Conservation (phyloP, 2,113 vertebrate genomes). For the Guaruba guarouba region DNA sequence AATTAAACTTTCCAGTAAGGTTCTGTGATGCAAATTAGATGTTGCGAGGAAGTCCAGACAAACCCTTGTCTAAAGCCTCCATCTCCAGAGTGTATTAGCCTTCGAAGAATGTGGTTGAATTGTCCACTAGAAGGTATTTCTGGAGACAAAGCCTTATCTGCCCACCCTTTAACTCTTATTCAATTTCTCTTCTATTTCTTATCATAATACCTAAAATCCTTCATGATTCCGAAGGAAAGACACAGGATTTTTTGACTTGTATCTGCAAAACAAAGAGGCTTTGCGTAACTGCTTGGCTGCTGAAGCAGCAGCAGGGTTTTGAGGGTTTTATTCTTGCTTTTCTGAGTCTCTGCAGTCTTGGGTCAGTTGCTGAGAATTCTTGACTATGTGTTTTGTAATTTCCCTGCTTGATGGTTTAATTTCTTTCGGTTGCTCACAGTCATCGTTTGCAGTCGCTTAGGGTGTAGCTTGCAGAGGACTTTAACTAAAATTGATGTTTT, state of each 20-base stretch:
- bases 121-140: neutral
- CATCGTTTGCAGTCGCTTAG: neutral
- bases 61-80: neutral
- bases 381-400: neutral
- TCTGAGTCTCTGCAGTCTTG: neutral
- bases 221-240: neutral
- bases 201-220: neutral
- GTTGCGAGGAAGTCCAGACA: neutral
- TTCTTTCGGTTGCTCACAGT: neutral
- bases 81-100: neutral
- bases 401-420: neutral
- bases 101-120: neutral
- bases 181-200: neutral
- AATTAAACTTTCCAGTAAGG: neutral
- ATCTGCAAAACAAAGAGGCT: neutral
- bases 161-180: neutral
- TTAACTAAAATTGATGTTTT: slow-evolving; percentile 12
- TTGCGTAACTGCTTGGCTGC: neutral
- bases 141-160: neutral
- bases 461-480: neutral
- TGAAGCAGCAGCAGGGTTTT: neutral
- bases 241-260: neutral
- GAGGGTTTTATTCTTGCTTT: neutral
- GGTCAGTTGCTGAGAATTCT: neutral
- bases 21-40: neutral